Base-by-base conservation (phyloP, 2,888 invertebrate species). In the Drosophila anomalata region DNA sequence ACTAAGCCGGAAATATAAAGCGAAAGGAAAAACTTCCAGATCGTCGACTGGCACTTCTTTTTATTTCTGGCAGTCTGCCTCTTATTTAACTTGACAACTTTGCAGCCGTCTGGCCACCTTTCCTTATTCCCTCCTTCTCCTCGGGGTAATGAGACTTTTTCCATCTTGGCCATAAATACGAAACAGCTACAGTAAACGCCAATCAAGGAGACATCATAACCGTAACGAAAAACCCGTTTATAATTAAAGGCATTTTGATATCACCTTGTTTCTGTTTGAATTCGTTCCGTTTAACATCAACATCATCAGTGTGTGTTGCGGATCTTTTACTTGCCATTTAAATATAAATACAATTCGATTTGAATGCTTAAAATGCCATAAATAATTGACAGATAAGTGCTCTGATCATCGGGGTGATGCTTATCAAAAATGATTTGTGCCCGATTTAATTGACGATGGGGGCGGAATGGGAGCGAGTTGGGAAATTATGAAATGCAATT, bases 321-420 rank as follows among this genome's bases (percentile, higher is more conserved):
- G 62, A 67, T 65, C 36, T 7, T 42, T 52, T 73, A 75, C 82
- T 82, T 77, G 73, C 51, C 68, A 47, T 50, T 69, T 67, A 70
- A 76, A 56, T 55, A 42, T 50, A 68, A 59, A 52, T 53, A 58
- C 84, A 75, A 81, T 82, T 78, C 82, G 79, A 78, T 85, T 76
- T 76, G 76, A 71, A 74, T 81, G 75, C 82, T 87, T 87, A 87
- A 87, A 87, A 78, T 55, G 44, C 55, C 86, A 82, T 82, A 85
- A 82, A 87, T 81, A 74, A 87, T 47, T 41, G 29, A 52, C 56
- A 61, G 65, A 70, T 71, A 63, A 71, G 52, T 33, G 57, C n/a
- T 20, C 22, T 48, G 62, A 62, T 59, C 56, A 26, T 59, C 48
- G 42, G n/a, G 12, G 47, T 54, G 58, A 74, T 69, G 36, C 54